A percentile compares a stretch with the other conserved stretches of the same genome.
Conservation (phyloP, 2,797 vertebrate genomes). For the Rachycentron canadum region DNA sequence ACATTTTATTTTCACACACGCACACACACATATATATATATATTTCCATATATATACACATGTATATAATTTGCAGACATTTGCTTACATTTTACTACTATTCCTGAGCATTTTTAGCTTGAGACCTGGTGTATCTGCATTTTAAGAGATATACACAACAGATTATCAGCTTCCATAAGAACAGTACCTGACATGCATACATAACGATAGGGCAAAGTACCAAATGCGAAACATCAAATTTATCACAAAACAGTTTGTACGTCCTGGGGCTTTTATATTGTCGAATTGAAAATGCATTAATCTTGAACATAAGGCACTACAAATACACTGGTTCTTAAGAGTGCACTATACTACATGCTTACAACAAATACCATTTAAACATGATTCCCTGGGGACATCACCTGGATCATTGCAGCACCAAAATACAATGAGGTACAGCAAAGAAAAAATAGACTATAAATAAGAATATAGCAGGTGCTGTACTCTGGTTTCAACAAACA, state of each 20-base stretch:
- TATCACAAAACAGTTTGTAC: constrained; percentile 35
- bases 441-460: constrained; percentile 52
- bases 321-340: constrained; percentile 55
- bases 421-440: constrained; percentile 42
- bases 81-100: constrained; percentile 67
- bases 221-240: constrained; percentile 34
- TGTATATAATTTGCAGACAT: constrained; percentile 61
- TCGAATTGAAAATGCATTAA: constrained; percentile 33
- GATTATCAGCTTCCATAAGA: constrained; percentile 51
- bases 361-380: constrained; percentile 32
- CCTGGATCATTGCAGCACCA: constrained; percentile 63
- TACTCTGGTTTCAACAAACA: constrained; percentile 29
- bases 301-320: constrained; percentile 76
- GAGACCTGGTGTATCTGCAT: constrained; percentile 86
- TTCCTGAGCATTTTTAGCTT: constrained; percentile 87
- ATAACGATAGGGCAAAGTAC: constrained; percentile 50
- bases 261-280: constrained; percentile 23
- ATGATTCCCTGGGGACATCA: constrained; percentile 23
- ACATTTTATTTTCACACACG: constrained; percentile 44
- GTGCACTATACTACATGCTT: constrained; percentile 55
- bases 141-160: constrained; percentile 84
- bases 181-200: constrained; percentile 63
- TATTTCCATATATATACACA: constrained; percentile 26
- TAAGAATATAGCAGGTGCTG: constrained; percentile 52
- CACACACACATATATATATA: constrained; percentile 38